Conservation (phyloP, 2,797 vertebrate genomes). For the Xenops minutus region DNA sequence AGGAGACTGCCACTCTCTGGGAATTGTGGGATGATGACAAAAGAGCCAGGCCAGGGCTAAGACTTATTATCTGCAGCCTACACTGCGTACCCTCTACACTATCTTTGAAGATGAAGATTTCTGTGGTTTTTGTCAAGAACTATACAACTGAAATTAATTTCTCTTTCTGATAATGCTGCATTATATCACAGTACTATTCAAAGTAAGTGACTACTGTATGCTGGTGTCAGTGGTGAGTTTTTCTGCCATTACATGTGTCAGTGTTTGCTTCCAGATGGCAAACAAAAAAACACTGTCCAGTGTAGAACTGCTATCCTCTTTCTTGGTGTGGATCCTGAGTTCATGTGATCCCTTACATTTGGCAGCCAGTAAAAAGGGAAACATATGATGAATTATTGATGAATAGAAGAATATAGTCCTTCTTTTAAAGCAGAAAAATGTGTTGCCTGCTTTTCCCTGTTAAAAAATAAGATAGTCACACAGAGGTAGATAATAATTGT, state of each 20-base stretch:
- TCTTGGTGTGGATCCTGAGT: not conserved
- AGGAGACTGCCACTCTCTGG: fast-evolving
- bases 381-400: not conserved
- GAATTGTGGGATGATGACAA: not conserved
- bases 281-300: not conserved
- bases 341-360: not conserved
- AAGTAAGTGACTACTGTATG: fast-evolving
- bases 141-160: not conserved
- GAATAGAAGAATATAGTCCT: not conserved
- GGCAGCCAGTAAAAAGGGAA: not conserved
- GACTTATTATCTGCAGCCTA: too few relatives aligned
- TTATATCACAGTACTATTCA: not conserved
- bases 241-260: not conserved
- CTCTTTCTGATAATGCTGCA: not conserved
- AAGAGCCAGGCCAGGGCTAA: not conserved
- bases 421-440: not conserved
- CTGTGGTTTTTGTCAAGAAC: not conserved
- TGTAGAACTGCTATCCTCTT: not conserved
- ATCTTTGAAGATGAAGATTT: not conserved
- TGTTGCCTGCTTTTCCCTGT: not conserved
- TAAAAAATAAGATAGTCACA: not conserved
- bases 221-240: not conserved
- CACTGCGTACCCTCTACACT: not conserved
- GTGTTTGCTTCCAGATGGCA: not conserved
- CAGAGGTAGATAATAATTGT: not conserved